Evolutionary conservation across 1,140 invertebrate genomes (phyloP).

Genomic region (Idris sp.): DNA sequence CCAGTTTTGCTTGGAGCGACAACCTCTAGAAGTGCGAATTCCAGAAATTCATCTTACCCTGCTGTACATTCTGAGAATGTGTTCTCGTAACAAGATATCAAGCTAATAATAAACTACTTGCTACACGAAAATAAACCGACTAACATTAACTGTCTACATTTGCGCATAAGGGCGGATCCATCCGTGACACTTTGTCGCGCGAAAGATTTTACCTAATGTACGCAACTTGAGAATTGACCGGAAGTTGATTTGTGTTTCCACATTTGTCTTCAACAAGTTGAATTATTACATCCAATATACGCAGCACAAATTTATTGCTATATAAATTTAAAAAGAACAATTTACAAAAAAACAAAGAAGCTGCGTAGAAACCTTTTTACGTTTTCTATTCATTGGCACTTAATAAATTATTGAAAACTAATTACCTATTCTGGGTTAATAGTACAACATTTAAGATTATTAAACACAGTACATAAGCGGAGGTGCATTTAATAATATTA

Average conservation of each 20-base stretch:
- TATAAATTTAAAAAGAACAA: too few species aligned
- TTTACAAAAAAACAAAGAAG: too few species aligned
- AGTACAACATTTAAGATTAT: slow-evolving; percentile 32
- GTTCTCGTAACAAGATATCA: slow-evolving; percentile 66
- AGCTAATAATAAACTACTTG: slow-evolving; percentile 69
- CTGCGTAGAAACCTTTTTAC: too few species aligned
- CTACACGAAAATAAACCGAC: slow-evolving; percentile 64
- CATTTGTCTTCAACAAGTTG: too few species aligned
- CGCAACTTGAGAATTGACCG: slow-evolving; percentile 17
- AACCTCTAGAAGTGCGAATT: slow-evolving; percentile 63
- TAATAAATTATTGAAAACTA: slow-evolving; percentile 26
- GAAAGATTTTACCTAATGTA: slow-evolving; percentile 23
- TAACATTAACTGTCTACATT: slow-evolving; percentile 62
- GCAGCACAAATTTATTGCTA: too few species aligned
- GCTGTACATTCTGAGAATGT: slow-evolving; percentile 64
- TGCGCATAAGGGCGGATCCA: slow-evolving; percentile 57
- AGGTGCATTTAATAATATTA: slow-evolving; percentile 37
- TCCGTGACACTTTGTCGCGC: slow-evolving; percentile 49
- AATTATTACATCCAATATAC: too few species aligned
- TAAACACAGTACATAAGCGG: slow-evolving; percentile 19
- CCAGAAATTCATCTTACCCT: slow-evolving; percentile 68
- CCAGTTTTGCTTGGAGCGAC: too few species aligned
- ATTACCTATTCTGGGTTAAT: slow-evolving; percentile 24
- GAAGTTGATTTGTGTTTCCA: slow-evolving; percentile 6
- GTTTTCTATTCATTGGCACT: background rate